Evolutionary conservation across 2,888 invertebrate species (phyloP).

Genomic region (Monoplex corrugatus): DNA sequence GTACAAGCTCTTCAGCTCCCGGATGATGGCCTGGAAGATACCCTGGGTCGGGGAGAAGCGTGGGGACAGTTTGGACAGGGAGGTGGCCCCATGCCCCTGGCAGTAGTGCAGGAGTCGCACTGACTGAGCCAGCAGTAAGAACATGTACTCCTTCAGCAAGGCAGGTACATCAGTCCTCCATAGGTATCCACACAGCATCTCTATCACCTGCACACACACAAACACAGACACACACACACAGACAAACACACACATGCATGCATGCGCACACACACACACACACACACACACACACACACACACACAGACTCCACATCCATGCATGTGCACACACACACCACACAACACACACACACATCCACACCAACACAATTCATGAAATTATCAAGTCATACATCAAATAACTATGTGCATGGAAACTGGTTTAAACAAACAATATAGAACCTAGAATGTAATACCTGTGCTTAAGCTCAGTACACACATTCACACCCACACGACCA

Average conservation of each 20-base stretch:
- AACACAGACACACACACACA: not conserved
- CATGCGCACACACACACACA: not conserved
- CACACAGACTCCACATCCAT: not conserved
- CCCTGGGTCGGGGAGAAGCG: slow-evolving; percentile 72
- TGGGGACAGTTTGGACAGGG: slow-evolving; percentile 53
- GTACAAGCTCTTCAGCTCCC: slow-evolving; percentile 76
- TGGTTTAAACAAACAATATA: no score
- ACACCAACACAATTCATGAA: no score
- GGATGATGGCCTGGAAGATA: slow-evolving; percentile 73
- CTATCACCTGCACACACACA: slow-evolving; percentile 73
- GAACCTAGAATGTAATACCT: no score
- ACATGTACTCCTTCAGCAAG: slow-evolving; percentile 78
- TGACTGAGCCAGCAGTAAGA: slow-evolving; percentile 79
- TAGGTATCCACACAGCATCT: slow-evolving; percentile 77
- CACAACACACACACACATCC: no score
- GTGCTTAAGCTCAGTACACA: no score
- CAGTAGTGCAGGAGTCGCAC: slow-evolving; percentile 75
- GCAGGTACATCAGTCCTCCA: slow-evolving; percentile 79
- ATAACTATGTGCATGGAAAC: no score
- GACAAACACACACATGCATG: not conserved
- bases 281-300: not conserved
- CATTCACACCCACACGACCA: no score
- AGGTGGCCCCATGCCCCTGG: slow-evolving; percentile 63
- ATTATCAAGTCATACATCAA: no score
- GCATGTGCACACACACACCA: no score